Evolutionary conservation across 1,140 invertebrate species (phyloP).

Genomic region (Drosophila virilis): DNA sequence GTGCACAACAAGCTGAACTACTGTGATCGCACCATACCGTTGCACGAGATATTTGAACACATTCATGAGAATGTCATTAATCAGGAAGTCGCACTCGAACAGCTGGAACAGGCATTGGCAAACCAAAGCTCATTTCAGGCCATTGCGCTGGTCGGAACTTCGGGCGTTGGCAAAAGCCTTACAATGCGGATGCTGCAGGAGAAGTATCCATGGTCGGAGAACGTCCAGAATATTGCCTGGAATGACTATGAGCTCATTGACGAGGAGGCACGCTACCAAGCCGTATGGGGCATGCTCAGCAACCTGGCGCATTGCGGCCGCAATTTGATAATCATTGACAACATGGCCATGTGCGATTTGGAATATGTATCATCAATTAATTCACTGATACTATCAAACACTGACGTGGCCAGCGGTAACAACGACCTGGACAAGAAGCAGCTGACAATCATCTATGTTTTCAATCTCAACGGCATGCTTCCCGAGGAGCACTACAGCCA

Average conservation of each 20-base stretch:
- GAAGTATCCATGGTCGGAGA: constrained; percentile 55
- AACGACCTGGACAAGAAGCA: constrained; percentile 14
- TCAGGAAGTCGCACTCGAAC: constrained; percentile 50
- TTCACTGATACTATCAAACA: background rate
- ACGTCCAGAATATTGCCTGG: constrained; percentile 41
- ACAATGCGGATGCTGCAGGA: constrained; percentile 39
- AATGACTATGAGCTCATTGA: constrained; percentile 14
- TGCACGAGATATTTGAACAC: constrained; percentile 29
- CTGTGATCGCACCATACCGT: constrained; percentile 41
- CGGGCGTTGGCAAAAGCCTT: constrained; percentile 58
- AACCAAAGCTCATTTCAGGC: constrained; percentile 39
- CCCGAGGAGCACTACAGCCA: constrained; percentile 2
- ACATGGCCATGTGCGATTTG: constrained; percentile 38
- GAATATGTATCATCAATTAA: constrained; percentile 34
- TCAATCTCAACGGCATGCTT: constrained; percentile 48
- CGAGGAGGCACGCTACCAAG: background rate
- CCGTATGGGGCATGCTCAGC: background rate
- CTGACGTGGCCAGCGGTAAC: background rate
- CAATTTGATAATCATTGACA: constrained; percentile 59
- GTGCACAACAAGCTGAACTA: constrained; percentile 63
- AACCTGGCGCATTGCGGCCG: constrained; percentile 47
- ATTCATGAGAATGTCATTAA: constrained; percentile 46
- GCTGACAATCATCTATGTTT: constrained; percentile 51
- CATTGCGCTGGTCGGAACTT: constrained; percentile 47
- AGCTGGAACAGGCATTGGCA: constrained; percentile 46